Conservation (phyloP, 2,113 vertebrate genomes). For the Collichthys lucidus region DNA sequence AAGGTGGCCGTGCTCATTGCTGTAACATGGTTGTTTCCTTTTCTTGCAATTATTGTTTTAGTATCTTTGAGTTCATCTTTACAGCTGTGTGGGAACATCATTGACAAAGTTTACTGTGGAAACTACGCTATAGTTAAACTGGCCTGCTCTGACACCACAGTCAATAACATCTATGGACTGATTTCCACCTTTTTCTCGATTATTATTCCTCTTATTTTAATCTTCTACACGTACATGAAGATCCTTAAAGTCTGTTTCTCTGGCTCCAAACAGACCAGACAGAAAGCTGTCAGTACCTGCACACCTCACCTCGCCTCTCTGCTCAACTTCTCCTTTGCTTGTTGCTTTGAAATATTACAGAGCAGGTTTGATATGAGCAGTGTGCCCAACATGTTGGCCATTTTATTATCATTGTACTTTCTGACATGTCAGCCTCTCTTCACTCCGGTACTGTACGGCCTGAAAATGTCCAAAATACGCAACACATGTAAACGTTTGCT, state of each 20-base stretch:
- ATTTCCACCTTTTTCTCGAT: not conserved
- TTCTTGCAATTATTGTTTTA: too few relatives aligned
- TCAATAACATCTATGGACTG: constrained; percentile 11
- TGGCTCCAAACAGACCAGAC: constrained; percentile 40
- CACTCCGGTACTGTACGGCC: constrained; percentile 70
- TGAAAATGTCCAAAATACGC: constrained; percentile 65
- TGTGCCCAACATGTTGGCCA: constrained; percentile 18
- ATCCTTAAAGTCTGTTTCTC: constrained; percentile 56
- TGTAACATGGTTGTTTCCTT: too few relatives aligned
- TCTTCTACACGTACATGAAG: constrained; percentile 38
- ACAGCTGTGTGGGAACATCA: constrained; percentile 62
- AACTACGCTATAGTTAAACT: constrained; percentile 69
- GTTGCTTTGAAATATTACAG: constrained; percentile 59
- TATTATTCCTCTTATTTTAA: not conserved
- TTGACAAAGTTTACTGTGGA: constrained; percentile 70
- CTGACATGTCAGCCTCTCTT: constrained; percentile 56
- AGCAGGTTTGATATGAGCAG: constrained; percentile 59
- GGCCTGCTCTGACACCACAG: constrained; percentile 63
- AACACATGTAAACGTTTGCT: constrained; percentile 9
- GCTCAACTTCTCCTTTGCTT: constrained; percentile 58
- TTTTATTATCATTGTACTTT: constrained; percentile 69
- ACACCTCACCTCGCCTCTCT: constrained; percentile 68
- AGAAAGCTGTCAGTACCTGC: constrained; percentile 65
- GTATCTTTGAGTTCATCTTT: too few relatives aligned
- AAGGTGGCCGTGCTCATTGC: too few relatives aligned